A percentile compares a stretch with the other conserved stretches of the same genome.
Conservation (phyloP, 2,888 invertebrate genomes). For the Lypha dubia region DNA sequence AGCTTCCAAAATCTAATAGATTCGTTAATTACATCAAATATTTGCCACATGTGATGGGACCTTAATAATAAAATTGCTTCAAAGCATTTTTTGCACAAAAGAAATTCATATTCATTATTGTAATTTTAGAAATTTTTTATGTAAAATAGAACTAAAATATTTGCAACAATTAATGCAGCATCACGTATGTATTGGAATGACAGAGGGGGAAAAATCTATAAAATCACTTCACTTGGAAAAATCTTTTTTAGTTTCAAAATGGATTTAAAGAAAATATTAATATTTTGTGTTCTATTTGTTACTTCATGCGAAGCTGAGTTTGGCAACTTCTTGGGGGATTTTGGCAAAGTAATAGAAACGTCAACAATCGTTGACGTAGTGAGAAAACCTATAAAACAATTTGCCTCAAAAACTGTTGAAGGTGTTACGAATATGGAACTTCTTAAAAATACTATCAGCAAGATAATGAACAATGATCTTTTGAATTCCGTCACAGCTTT, state of each 20-base stretch:
- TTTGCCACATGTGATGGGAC: too few relatives aligned
- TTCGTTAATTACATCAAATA: too few relatives aligned
- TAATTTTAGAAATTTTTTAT: not conserved
- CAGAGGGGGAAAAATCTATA: not conserved
- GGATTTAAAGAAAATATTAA: not conserved
- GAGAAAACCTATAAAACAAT: not conserved
- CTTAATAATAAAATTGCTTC: not conserved
- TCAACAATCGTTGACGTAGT: not conserved
- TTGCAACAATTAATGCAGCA: not conserved
- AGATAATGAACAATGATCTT: not conserved
- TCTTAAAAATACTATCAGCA: not conserved
- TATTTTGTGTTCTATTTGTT: not conserved
- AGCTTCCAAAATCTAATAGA: too few relatives aligned
- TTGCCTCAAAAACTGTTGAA: not conserved
- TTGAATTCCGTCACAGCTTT: too few relatives aligned
- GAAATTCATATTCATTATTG: not conserved
- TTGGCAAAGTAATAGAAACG: not conserved
- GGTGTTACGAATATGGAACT: not conserved
- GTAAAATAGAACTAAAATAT: not conserved
- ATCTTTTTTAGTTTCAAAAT: not conserved
- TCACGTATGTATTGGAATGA: not conserved
- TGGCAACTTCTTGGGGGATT: not conserved
- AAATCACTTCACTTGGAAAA: not conserved
- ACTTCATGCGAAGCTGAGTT: not conserved
- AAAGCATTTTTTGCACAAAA: not conserved